These are phyloP conservation scores for Spisula solida DNA, from an alignment of 2,888 invertebrate genomes.

Conservation along the genomic window DNA sequence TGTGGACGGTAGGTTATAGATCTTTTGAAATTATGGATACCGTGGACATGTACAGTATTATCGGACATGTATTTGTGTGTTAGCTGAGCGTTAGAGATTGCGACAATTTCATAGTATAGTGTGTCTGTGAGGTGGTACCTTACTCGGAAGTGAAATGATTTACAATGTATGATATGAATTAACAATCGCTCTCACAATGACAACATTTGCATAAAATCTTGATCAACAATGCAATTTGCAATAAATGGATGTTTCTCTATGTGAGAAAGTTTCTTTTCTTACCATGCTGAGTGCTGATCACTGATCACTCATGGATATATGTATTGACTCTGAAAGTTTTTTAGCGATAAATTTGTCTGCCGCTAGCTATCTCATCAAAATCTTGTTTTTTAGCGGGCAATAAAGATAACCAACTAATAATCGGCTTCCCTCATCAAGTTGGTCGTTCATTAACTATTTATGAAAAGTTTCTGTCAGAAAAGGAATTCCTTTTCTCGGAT, in stretches of 20 bases:
- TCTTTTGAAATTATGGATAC: background rate
- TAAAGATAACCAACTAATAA: slow-evolving; percentile 33
- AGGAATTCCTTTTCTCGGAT: slow-evolving; percentile 24
- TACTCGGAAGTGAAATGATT: background rate
- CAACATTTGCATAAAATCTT: background rate
- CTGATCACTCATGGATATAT: background rate
- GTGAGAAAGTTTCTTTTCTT: background rate
- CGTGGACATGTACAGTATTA: background rate
- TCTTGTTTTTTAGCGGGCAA: slow-evolving; percentile 17
- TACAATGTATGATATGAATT: background rate
- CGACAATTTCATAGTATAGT: background rate
- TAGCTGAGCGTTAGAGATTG: background rate
- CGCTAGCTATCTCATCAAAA: background rate
- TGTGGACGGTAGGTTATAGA: background rate
- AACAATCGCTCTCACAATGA: too few relatives aligned
- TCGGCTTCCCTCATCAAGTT: slow-evolving; percentile 33
- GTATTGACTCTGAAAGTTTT: slow-evolving; percentile 12
- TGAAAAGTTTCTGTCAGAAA: slow-evolving; percentile 42
- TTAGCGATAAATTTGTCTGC: slow-evolving; percentile 12
- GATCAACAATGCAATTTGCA: background rate
- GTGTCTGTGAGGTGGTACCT: background rate
- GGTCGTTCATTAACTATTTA: slow-evolving; percentile 29
- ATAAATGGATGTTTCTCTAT: background rate
- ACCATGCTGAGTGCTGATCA: background rate
- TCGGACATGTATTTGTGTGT: background rate